Percentiles rank a stretch among this genome's conserved stretches.
Evolutionary conservation across 2,888 invertebrate species (phyloP).

Genomic region (Carterocephalus palaemon): DNA sequence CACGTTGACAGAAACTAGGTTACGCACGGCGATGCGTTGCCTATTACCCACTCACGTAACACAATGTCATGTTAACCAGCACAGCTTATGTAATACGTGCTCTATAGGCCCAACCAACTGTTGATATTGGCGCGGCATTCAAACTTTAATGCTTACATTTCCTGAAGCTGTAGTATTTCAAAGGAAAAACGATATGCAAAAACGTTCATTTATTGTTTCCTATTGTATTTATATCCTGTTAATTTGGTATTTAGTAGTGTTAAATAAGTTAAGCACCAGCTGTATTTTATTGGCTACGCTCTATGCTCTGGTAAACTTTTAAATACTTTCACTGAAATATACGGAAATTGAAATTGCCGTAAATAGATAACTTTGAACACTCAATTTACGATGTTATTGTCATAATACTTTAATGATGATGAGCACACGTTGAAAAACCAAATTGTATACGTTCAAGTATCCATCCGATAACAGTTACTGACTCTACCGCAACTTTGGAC

Average conservation of each 20-base stretch:
- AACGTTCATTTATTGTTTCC: too few relatives aligned
- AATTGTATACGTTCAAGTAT: too few relatives aligned
- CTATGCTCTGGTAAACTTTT: constrained; percentile 33
- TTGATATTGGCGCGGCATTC: constrained; percentile 6
- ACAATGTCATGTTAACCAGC: constrained; percentile 21
- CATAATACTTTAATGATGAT: too few relatives aligned
- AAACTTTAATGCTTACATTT: not conserved
- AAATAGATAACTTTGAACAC: too few relatives aligned
- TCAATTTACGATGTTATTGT: too few relatives aligned
- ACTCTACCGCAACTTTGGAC: too few relatives aligned
- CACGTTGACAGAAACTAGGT: constrained; percentile 12
- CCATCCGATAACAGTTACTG: too few relatives aligned
- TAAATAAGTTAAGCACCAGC: not conserved
- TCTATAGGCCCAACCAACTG: not conserved
- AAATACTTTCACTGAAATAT: constrained; percentile 35
- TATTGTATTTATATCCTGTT: not conserved
- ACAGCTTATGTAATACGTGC: constrained; percentile 16
- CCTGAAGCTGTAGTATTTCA: constrained; percentile 2
- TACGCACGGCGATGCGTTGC: constrained; percentile 18
- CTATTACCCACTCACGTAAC: constrained; percentile 20
- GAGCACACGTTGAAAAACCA: too few relatives aligned
- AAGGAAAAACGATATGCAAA: too few relatives aligned
- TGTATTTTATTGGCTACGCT: constrained; percentile 35
- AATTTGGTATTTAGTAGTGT: too few relatives aligned
- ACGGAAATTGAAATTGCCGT: not conserved